Evolutionary conservation across 2,888 invertebrate genomes (phyloP), one percentile per base, ranked within the genome.

Genomic region (Pteria penguin): DNA sequence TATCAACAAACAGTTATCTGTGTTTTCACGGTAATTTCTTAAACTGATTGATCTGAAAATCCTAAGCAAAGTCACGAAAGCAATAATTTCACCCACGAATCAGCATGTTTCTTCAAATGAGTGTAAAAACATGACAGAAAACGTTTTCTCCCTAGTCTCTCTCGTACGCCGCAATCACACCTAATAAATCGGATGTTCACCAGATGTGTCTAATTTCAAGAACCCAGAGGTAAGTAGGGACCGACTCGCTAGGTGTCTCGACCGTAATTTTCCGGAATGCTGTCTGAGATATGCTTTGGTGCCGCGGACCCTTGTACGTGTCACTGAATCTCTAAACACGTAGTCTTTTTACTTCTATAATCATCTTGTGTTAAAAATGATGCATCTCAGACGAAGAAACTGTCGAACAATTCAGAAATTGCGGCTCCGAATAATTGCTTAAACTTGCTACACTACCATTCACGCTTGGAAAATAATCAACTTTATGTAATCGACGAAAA

Each of bases 241-340:
- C 31, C 60, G 45, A 31, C 76, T 67, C 73, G 63, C 61, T 73
- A 73, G 73, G 76, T 77, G 76, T 73, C 76, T 77, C 62, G 60
- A 45, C 26, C 57, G 45, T 77, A 76, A 76, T 76, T 76, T 72
- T 72, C 45, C 22, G 54, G 29, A 31, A 63, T 72, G 67, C 72
- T 76, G 76, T 76, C 55, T 61, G 54, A 55, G 72, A 72, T 73
- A 69, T 63, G 69, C 52, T 29, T 36, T 63, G 73, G 76, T 73
- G 76, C 76, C 76, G 55, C 52, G 65, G 24, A 32, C 60, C 70
- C 76, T 69, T 77, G 52, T 57, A 73, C 60, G 76, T 77, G 76
- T 77, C 76, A 77, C 36, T 73, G 69, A 29, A 63, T 65, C 68
- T 61, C 31, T 67, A 36, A 45, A 45, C 58, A 68, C 55, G 72